These are phyloP conservation scores for Achroia grisella DNA, from an alignment of 1,140 invertebrate genomes.

Conservation along the genomic window DNA sequence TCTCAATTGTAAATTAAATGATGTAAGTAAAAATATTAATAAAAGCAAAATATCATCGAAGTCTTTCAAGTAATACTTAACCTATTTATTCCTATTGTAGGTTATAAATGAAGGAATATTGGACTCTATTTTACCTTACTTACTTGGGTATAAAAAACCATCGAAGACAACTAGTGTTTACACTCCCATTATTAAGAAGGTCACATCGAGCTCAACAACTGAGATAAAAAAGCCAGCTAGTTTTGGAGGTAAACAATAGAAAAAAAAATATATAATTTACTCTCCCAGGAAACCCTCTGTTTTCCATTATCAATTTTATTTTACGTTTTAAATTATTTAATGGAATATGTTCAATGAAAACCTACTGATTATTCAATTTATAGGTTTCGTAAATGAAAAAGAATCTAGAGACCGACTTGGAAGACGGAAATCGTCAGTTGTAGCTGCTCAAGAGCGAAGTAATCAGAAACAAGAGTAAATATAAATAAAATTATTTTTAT, in stretches of 20 bases:
- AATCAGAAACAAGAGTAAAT: constrained; percentile 66
- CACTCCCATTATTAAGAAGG: constrained; percentile 74
- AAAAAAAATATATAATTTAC: constrained; percentile 1
- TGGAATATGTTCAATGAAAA: too few relatives aligned
- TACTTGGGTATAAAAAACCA: constrained; percentile 73
- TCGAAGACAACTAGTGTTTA: constrained; percentile 65
- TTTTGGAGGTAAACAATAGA: constrained; percentile 55
- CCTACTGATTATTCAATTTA: constrained; percentile 10
- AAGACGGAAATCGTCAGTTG: constrained; percentile 62
- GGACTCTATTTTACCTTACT: constrained; percentile 84
- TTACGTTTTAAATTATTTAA: too few relatives aligned
- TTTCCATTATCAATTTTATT: too few relatives aligned
- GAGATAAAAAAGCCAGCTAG: constrained; percentile 73
- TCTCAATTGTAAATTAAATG: constrained; percentile 63
- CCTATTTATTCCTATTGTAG: constrained; percentile 62
- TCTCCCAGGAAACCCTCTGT: too few relatives aligned
- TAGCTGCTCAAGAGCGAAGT: constrained; percentile 48
- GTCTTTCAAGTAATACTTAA: background rate
- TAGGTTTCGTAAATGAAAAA: constrained; percentile 64
- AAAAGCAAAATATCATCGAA: background rate
- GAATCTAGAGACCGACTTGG: constrained; percentile 62
- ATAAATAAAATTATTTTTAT: too few relatives aligned
- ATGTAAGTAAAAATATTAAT: constrained; percentile 30
- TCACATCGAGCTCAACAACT: constrained; percentile 26
- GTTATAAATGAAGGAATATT: constrained; percentile 85